Base-by-base conservation (phyloP, 1,140 invertebrate species). In the Pantala flavescens region DNA sequence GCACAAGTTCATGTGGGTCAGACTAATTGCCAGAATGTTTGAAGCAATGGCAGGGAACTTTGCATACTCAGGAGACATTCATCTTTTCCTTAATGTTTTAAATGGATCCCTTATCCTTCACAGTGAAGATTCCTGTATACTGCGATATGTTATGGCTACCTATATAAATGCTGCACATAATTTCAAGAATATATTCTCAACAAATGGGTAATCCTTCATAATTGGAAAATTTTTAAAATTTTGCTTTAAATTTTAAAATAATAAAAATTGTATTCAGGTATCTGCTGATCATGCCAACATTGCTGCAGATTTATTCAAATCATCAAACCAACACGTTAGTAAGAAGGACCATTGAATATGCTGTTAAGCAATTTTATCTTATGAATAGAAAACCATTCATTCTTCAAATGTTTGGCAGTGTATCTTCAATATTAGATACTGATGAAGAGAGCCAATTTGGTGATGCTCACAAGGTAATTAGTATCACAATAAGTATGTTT, bases 141-240 rank as follows among this genome's bases (percentile, higher is more conserved):
- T 99, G 28, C 85, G 98, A 81, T 95, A 96, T 81, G 97, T 98
- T 36, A 92, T 98, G 82, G 95, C 97, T 0, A 97, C 96, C 0
- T 98, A 97, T 79, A 95, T 99, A 74, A 99, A 98, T 83, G 96
- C 96, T 2, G 95, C 95, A 2, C 95, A 96, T 77, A 97, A 99
- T 85, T 99, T 99, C 81, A 99, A 98, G 83, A 98, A 98, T 80
- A 96, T 99, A 73, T 99, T 99, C 83, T 97, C 97, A 9, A 96
- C 94, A 7, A 98, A 98, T 83, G 97, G 97, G 88, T 93, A 84
- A 79, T 82, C 82, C 10, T 43, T 23, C 24, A 36, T 42, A 72
- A 42, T 72, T 74, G 5, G 16, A 76, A 21, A 73, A 75, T 42
- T 19, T 63, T 63, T 63, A 74, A 23, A 75, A 14, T 72, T 77